These are phyloP conservation scores for Brenthis daphne DNA, from an alignment of 2,888 invertebrate genomes.

Conservation along the genomic window DNA sequence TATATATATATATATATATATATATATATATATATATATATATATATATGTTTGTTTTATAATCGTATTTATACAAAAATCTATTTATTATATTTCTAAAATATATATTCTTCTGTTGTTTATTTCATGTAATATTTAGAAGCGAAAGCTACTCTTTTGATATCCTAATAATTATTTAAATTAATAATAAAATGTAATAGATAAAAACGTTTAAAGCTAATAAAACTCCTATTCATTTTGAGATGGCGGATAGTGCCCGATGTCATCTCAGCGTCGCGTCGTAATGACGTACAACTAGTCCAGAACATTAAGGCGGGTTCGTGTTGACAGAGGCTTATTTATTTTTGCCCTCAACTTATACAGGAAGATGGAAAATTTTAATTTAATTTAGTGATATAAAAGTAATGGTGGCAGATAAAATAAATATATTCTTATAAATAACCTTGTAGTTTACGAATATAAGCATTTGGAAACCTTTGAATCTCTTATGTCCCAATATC, in stretches of 20 bases:
- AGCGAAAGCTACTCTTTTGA: neutral
- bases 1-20: no score
- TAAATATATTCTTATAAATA: no score
- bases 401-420: no score
- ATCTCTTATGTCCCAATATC: neutral
- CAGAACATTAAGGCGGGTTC: constrained; percentile 36
- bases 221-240: constrained; percentile 28
- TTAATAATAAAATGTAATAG: neutral
- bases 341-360: constrained; percentile 23
- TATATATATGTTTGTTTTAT: no score
- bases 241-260: constrained; percentile 32
- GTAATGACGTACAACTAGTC: constrained; percentile 61
- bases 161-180: neutral
- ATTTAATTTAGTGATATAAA: neutral
- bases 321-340: constrained; percentile 28
- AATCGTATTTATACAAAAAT: no score
- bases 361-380: neutral
- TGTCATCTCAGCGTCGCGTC: constrained; percentile 48
- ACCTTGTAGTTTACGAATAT: neutral
- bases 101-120: neutral
- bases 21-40: no score
- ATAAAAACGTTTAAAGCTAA: constrained; percentile 13
- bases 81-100: no score
- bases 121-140: no score
- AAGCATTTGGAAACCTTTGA: neutral